Percentiles rank a stretch among this genome's conserved stretches.
These are phyloP conservation scores for Nestor notabilis DNA, from an alignment of 2,113 vertebrate species.

Conservation along the genomic window DNA sequence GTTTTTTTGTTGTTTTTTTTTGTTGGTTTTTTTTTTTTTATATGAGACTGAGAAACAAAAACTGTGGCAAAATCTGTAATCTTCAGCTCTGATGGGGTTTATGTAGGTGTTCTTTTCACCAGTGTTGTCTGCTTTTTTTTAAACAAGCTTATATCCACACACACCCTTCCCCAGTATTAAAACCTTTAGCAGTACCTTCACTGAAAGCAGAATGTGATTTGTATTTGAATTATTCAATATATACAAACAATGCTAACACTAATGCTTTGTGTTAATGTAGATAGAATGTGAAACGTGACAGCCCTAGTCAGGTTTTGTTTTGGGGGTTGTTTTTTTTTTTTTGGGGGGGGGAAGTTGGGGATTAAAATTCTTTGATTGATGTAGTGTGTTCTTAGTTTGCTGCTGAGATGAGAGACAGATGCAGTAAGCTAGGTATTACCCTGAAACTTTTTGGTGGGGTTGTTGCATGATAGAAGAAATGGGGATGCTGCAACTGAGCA, in stretches of 20 bases:
- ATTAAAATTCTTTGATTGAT: not conserved
- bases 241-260: not conserved
- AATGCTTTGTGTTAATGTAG: not conserved
- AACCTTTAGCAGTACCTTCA: not conserved
- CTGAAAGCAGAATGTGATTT: not conserved
- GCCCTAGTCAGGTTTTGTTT: no score
- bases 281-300: not conserved
- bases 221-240: not conserved
- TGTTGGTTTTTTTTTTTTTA: not conserved
- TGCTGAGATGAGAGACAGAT: not conserved
- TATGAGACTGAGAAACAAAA: not conserved
- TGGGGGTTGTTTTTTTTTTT: not conserved
- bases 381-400: not conserved
- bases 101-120: not conserved
- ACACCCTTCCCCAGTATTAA: not conserved
- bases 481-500: not conserved
- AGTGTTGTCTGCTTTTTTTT: not conserved
- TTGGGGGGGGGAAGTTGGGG: not conserved
- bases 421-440: not conserved
- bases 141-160: not conserved
- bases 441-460: not conserved
- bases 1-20: no score
- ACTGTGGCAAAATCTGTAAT: not conserved
- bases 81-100: not conserved
- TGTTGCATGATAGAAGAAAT: not conserved